phyloP scores from a whole-genome alignment of 2,888 invertebrate species.

The Rambutsinella grinnellia region DNA sequence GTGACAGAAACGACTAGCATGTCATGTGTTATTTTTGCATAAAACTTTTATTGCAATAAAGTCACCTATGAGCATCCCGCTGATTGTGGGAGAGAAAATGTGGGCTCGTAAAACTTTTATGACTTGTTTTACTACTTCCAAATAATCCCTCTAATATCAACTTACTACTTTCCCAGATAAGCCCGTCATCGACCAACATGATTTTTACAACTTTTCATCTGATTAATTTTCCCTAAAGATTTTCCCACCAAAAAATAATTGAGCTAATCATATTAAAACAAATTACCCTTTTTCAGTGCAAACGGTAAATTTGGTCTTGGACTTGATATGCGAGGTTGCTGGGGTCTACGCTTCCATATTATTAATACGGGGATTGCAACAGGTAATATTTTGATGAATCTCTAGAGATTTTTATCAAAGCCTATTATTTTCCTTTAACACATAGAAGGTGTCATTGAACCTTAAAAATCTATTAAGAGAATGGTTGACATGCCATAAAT shows the following conservation, averaged over 20 bases:
- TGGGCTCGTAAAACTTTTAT: background rate
- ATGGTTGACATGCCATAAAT: too few relatives aligned
- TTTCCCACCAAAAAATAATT: background rate
- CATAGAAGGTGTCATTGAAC: background rate
- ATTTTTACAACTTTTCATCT: conserved; percentile 1
- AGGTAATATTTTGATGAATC: conserved; percentile 73
- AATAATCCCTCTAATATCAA: background rate
- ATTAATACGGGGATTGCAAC: conserved; percentile 78
- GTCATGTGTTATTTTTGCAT: too few relatives aligned
- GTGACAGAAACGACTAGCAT: too few relatives aligned
- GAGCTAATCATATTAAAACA: background rate
- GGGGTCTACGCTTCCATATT: conserved; percentile 79
- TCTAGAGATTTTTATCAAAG: background rate
- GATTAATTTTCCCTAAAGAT: background rate
- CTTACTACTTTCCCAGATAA: background rate
- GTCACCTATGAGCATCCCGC: background rate
- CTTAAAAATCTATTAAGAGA: background rate
- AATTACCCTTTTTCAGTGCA: conserved; percentile 17
- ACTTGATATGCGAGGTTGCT: conserved; percentile 74
- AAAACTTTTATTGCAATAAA: too few relatives aligned
- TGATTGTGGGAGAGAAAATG: background rate
- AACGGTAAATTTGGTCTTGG: conserved; percentile 54
- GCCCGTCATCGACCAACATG: background rate
- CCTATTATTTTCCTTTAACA: conserved; percentile 25
- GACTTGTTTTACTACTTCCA: background rate